Evolutionary conservation across 2,888 invertebrate genomes (phyloP), one percentile per base, ranked within the genome.

Genomic region (Melolontha melolontha): DNA sequence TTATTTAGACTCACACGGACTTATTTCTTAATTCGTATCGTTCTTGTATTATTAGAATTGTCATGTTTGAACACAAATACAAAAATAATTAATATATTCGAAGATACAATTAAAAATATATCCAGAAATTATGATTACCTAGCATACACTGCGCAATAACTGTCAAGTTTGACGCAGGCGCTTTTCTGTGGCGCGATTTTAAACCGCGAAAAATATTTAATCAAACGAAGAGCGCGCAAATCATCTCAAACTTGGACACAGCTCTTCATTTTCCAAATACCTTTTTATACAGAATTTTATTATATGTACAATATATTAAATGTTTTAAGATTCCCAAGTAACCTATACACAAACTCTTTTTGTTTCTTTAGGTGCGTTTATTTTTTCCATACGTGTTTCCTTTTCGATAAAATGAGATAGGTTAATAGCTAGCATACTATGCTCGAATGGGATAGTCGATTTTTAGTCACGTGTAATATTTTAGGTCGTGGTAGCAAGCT

Each of bases 391-490:
- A 34, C 34, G 10, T 34, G 6, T 5, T 6, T 34, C 34, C 34
- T 34, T 34, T 34, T 34, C 34, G 34, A 34, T 34, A 34, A 34
- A 34, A 34, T 2, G 34, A 34, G 34, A 34, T 34, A 34, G 34
- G 34, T 34, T 34, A 34, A 34, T 34, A 34, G 34, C 34, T 34
- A 34, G 34, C 7, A 6, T 34, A 34, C 34, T 34, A 34, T 10
- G 34, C n/a, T 17, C 14, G 34, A 65, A 22, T 14, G 41, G 50
- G 39, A 65, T 29, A 44, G 27, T 27, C 34, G 47, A 40, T 57
- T 71, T 51, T 65, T 52, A 57, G 49, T 72, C 73, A 73, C 72
- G 73, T 73, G 72, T 52, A 34, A 34, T 64, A 64, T 66, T 72
- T 71, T 72, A 66, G 68, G 71, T 66, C 71, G 67, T 67, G 34